These are phyloP conservation scores for Paratrypauchen microcephalus DNA, from an alignment of 2,797 vertebrate species.

Conservation along the genomic window DNA sequence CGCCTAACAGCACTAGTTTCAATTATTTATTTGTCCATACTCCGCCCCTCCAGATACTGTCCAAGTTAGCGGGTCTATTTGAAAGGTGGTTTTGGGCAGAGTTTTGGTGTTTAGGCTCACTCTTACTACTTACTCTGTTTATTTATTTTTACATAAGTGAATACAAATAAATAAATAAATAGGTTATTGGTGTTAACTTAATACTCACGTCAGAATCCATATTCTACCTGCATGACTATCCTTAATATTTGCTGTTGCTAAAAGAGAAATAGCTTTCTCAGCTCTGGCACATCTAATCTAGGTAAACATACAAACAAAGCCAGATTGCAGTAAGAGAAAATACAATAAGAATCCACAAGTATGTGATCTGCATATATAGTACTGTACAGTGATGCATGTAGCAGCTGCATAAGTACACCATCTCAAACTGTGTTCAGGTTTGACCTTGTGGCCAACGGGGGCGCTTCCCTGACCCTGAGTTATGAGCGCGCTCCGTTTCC, in stretches of 20 bases:
- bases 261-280: background rate
- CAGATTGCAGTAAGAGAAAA: background rate
- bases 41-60: too few relatives aligned
- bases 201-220: background rate
- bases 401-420: background rate
- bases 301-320: slow-evolving; percentile 4
- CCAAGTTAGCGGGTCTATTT: too few relatives aligned
- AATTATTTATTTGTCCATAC: too few relatives aligned
- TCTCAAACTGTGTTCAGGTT: slow-evolving; percentile 78
- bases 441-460: slow-evolving; percentile 93
- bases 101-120: too few relatives aligned
- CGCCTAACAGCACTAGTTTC: too few relatives aligned
- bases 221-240: background rate
- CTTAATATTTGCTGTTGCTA: background rate
- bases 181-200: too few relatives aligned
- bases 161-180: too few relatives aligned
- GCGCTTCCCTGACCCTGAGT: slow-evolving; percentile 89
- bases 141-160: too few relatives aligned
- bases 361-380: background rate
- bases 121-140: too few relatives aligned
- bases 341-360: background rate
- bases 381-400: background rate
- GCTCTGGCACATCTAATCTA: background rate
- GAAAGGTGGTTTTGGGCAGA: too few relatives aligned
- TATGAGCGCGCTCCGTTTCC: slow-evolving; percentile 93